These are phyloP conservation scores for Stylophora pistillata DNA, from an alignment of 64 coral and sea anemone genomes.

Conservation along the genomic window DNA sequence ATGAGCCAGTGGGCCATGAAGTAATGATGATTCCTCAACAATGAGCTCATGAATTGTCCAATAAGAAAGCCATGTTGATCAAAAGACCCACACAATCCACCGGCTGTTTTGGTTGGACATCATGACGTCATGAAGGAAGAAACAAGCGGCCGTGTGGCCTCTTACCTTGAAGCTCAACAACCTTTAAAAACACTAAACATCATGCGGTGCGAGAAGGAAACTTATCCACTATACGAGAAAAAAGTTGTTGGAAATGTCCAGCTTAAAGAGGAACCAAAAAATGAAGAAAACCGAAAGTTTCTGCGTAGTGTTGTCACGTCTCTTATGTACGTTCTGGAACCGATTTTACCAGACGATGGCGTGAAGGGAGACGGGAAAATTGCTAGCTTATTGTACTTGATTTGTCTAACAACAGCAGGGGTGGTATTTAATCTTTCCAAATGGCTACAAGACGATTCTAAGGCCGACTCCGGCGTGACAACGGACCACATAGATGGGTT, in stretches of 20 bases:
- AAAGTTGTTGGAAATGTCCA: constrained; percentile 49
- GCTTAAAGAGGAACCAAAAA: constrained; percentile 62
- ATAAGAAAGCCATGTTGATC: constrained; percentile 78
- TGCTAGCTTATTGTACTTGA: constrained; percentile 91
- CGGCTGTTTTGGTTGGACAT: constrained; percentile 21
- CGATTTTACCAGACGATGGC: constrained; percentile 86
- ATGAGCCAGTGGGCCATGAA: constrained; percentile 82
- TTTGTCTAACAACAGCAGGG: constrained; percentile 97
- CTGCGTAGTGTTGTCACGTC: constrained; percentile 35
- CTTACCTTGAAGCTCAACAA: constrained; percentile 48
- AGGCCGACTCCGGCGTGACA: constrained; percentile 83
- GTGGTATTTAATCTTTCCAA: constrained; percentile 97
- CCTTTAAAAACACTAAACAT: constrained; percentile 46
- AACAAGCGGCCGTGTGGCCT: constrained; percentile 43
- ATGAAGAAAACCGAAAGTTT: constrained; percentile 50
- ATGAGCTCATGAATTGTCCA: constrained; percentile 91
- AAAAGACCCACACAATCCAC: constrained; percentile 79
- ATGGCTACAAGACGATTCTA: constrained; percentile 92
- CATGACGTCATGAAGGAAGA: constrained; percentile 73
- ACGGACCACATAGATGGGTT: constrained; percentile 97
- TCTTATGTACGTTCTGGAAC: constrained; percentile 82
- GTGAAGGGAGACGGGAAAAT: constrained; percentile 96
- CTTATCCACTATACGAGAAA: constrained; percentile 69
- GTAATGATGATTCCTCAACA: constrained; percentile 94
- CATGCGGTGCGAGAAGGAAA: constrained; percentile 65